Evolutionary conservation across 2,888 invertebrate species (phyloP).

Genomic region (Tiliacea aurago): DNA sequence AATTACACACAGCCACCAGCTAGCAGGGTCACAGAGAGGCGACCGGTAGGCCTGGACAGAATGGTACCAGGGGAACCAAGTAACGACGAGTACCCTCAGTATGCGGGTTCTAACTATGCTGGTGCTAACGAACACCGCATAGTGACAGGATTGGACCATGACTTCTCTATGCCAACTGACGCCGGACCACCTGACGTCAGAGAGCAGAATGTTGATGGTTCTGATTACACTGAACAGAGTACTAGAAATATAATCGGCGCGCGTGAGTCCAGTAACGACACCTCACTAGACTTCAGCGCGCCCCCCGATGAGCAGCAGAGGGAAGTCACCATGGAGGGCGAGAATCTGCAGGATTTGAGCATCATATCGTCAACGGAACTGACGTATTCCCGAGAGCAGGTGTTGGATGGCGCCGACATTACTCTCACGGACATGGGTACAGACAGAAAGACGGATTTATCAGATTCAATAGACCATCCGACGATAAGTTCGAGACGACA

Average conservation of each 20-base stretch:
- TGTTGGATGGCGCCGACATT: conserved; percentile 87
- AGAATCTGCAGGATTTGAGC: conserved; percentile 89
- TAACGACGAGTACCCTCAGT: conserved; percentile 84
- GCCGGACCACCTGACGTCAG: conserved; percentile 80
- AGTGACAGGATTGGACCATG: conserved; percentile 90
- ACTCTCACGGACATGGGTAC: conserved; percentile 72
- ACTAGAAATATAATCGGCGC: conserved; percentile 77
- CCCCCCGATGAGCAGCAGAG: conserved; percentile 84
- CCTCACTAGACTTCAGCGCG: conserved; percentile 74
- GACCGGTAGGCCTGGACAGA: conserved; percentile 90
- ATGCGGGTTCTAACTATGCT: conserved; percentile 80
- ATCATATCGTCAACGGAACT: conserved; percentile 80
- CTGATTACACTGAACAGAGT: conserved; percentile 83
- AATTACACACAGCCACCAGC: conserved; percentile 77
- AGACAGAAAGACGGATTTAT: conserved; percentile 75
- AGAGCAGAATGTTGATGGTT: conserved; percentile 86
- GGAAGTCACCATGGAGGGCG: conserved; percentile 91
- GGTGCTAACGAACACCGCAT: conserved; percentile 86
- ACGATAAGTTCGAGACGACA: conserved; percentile 77
- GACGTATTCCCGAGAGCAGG: conserved; percentile 85
- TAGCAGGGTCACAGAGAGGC: conserved; percentile 76
- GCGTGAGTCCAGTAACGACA: conserved; percentile 71
- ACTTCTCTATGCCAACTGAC: conserved; percentile 76
- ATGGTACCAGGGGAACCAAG: conserved; percentile 92
- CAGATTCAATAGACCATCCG: conserved; percentile 79